These are phyloP conservation scores for Trachelus tabidus DNA, from an alignment of 2,888 invertebrate genomes.

Conservation along the genomic window DNA sequence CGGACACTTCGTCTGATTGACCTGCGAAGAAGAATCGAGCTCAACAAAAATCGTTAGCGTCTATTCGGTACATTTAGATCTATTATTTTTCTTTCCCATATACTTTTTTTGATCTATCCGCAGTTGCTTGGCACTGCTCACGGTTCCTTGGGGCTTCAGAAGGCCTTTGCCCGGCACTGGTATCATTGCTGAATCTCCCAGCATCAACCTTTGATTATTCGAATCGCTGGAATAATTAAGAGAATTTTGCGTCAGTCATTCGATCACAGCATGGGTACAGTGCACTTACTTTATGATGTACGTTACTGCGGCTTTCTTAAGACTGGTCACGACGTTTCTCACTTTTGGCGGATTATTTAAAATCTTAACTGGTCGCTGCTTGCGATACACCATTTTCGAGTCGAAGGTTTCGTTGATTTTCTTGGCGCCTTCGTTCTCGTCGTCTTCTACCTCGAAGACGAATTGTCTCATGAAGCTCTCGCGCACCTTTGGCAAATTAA, in stretches of 20 bases:
- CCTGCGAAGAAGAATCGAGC: conserved; percentile 66
- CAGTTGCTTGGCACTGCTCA: conserved; percentile 88
- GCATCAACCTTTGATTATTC: conserved; percentile 90
- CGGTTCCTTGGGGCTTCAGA: conserved; percentile 87
- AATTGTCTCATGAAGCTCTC: conserved; percentile 99
- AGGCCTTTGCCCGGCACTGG: conserved; percentile 85
- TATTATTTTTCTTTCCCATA: not conserved
- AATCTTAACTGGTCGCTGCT: conserved; percentile 85
- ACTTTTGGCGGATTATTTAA: conserved; percentile 86
- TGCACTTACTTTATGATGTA: conserved; percentile 84
- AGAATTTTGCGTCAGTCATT: not conserved
- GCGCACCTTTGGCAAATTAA: conserved; percentile 89
- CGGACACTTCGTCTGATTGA: conserved; percentile 93
- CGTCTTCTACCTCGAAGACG: conserved; percentile 87
- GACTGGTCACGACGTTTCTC: conserved; percentile 81
- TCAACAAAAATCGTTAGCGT: not conserved
- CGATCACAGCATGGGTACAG: not conserved
- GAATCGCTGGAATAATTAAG: conserved; percentile 77
- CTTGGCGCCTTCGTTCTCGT: conserved; percentile 72
- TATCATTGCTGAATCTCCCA: conserved; percentile 94
- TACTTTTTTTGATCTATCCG: conserved; percentile 91
- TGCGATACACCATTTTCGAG: conserved; percentile 81
- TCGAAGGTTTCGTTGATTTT: conserved; percentile 75
- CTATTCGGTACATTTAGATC: not conserved
- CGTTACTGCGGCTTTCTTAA: conserved; percentile 84